Evolutionary conservation across 2,797 vertebrate species (phyloP), one percentile per base, ranked within the genome.

Genomic region (Heliangelus exortis): DNA sequence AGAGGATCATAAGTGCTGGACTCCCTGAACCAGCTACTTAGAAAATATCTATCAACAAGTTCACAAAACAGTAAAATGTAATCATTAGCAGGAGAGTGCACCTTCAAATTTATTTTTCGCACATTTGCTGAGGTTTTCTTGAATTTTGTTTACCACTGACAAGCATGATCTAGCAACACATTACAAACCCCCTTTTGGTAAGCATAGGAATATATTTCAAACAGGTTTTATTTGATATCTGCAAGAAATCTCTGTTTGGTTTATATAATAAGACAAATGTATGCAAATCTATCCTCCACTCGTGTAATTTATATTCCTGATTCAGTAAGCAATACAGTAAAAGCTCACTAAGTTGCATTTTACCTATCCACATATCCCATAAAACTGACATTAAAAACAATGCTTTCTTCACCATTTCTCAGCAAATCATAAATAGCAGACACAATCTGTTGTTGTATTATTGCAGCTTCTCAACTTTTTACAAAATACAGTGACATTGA

Each of bases 1-100:
- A 97, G 98, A 77, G 97, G 98, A 98, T 98, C 28, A 80, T 98
- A 90, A 98, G 98, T n/a, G 92, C 98, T 93, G 96, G 96, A 96
- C 15, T 89, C 69, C 79, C 62, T 54, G 78, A 92, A 94, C 17
- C 0, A 15, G 12, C 65, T 87, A 55, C 84, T 94, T 55, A 74
- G 72, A 72, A 87, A 89, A 95, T 73, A 68, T 73, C 81, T 87
- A 63, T 84, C 63, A 95, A 65, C 87, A 91, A 79, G 58, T 54
- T 91, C 78, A 62, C 69, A 81, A 76, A 91, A 51, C 45, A 58
- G 61, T 67, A 63, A 87, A 91, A 43, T 10, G 9, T 23, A 22
- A 29, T 73, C 12, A 9, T 15, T 58, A 77, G 45, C 2, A 25
- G 33, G 69, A 78, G 13, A 86, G 28, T 0, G 2, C 20, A 43